Evolutionary conservation across 1,140 invertebrate species (phyloP), one percentile per base, ranked within the genome.

Genomic region (Anagrus nilaparvatae): DNA sequence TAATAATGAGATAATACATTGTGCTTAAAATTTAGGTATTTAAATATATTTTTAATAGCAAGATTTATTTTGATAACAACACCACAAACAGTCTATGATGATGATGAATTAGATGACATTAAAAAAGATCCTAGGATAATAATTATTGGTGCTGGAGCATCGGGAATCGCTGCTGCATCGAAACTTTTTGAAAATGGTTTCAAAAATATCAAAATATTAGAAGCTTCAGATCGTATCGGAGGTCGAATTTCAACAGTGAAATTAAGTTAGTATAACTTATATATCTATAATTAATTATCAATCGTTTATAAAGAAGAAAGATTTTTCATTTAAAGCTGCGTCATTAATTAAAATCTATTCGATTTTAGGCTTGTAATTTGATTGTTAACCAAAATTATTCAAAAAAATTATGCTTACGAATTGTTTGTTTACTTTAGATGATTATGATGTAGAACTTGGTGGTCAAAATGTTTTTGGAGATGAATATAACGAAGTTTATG

Each of bases 391-490:
- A 20, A 27, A n/a, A 32, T 35, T 13, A 6, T n/a, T 32, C 3
- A 9, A 6, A 4, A 21, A 38, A 31, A 23, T 30, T 14, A 16
- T 21, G 12, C 39, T n/a, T 34, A 31, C 12, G 19, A 13, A 33
- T 41, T 39, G 44, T 38, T 31, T 35, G 37, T 36, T 30, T 40
- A 24, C 17, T 36, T 25, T 40, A 60, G 67, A 59, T 0, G 71
- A 74, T 9, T 69, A 68, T 37, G 56, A 70, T 19, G 59, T 88
- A 5, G 89, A 94, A 62, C 39, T 91, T n/a, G 88, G 88, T 1
- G 87, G 81, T 14, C 82, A 90, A 55, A 87, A 82, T 81, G 71
- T 88, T 51, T 87, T 92, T 51, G 87, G 87, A 5, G 76, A 88
- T 55, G 65, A 77, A 49, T 70, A 65, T 13, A 84, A 87, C 63